Conservation (phyloP, 2,797 vertebrate genomes). For the Chelon auratus region DNA sequence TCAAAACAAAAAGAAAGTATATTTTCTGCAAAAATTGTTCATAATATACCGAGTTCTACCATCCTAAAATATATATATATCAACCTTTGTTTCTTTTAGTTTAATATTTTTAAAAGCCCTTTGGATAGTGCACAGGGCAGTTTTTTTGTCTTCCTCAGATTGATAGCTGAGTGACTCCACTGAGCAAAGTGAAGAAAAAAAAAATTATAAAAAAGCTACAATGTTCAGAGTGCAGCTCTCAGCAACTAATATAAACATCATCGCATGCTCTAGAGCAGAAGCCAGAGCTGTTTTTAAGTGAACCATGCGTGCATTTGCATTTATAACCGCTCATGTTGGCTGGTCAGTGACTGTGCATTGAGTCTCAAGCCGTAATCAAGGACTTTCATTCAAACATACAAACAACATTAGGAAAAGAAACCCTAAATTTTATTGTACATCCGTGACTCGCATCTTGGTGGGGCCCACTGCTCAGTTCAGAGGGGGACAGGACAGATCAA, state of each 20-base stretch:
- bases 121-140: conserved; percentile 35
- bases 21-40: conserved; percentile 20
- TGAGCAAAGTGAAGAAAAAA: conserved; percentile 13
- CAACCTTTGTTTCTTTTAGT: conserved; percentile 1
- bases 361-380: too few species aligned
- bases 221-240: background rate
- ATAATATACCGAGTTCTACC: background rate
- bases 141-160: conserved; percentile 9
- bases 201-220: conserved; percentile 38
- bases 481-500: too few species aligned
- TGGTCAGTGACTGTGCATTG: background rate
- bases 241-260: background rate
- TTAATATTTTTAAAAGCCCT: conserved; percentile 4
- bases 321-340: conserved; percentile 17
- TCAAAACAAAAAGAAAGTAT: background rate
- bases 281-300: background rate
- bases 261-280: background rate
- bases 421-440: too few species aligned
- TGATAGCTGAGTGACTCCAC: conserved; percentile 17
- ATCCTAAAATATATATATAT: conserved; percentile 25
- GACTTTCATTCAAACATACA: too few species aligned
- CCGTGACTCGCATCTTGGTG: too few species aligned
- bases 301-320: background rate
- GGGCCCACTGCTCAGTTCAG: too few species aligned
- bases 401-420: too few species aligned